Conservation (phyloP, 2,888 invertebrate species). For the Aphelenchoides bicaudatus region DNA sequence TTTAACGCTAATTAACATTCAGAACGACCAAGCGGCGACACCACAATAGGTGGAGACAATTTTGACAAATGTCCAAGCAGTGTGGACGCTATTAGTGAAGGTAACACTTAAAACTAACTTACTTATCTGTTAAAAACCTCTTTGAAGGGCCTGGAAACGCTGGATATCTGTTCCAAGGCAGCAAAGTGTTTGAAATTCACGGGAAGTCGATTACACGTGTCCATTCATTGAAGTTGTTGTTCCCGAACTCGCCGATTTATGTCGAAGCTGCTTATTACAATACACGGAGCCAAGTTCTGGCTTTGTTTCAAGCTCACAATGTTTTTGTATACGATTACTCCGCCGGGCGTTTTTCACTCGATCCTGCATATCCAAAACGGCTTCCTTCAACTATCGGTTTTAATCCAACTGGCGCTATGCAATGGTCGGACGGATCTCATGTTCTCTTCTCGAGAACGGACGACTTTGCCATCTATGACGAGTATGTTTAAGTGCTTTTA, state of each 20-base stretch:
- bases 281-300: slow-evolving; percentile 18
- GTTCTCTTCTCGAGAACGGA: slow-evolving; percentile 43
- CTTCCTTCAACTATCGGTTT: slow-evolving; percentile 44
- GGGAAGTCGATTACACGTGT: slow-evolving; percentile 25
- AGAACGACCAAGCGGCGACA: no score
- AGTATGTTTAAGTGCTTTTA: slow-evolving; percentile 36
- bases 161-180: slow-evolving; percentile 46
- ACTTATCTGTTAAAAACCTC: slow-evolving; percentile 18
- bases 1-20: no score
- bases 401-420: slow-evolving; percentile 45
- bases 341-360: slow-evolving; percentile 24
- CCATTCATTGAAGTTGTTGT: slow-evolving; percentile 39
- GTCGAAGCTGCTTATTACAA: slow-evolving; percentile 37
- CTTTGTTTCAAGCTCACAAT: slow-evolving; percentile 34
- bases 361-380: slow-evolving; percentile 47
- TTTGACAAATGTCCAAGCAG: slow-evolving; percentile 37
- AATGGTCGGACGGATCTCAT: slow-evolving; percentile 55
- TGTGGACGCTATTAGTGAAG: slow-evolving; percentile 42
- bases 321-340: slow-evolving; percentile 45
- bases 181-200: slow-evolving; percentile 44
- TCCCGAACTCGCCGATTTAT: slow-evolving; percentile 37
- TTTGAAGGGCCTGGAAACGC: slow-evolving; percentile 21
- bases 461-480: slow-evolving; percentile 54
- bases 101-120: slow-evolving; percentile 23
- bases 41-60: slow-evolving; percentile 16